phyloP scores from a whole-genome alignment of 1,140 invertebrate genomes.

The Drosophila albomicans region DNA sequence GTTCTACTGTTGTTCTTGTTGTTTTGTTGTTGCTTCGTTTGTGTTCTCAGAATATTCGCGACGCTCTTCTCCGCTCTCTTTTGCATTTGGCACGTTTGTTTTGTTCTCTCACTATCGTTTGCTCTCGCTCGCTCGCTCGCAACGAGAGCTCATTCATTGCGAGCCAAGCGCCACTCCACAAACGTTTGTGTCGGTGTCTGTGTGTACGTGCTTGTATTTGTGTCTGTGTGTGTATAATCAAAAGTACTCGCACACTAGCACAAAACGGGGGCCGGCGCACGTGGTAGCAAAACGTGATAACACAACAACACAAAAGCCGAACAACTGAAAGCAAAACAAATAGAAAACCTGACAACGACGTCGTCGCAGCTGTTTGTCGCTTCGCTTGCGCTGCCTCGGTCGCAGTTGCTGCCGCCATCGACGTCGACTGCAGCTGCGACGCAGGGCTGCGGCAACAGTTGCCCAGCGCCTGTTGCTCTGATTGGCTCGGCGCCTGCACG shows the following conservation, averaged over 20 bases:
- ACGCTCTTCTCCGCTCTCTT: conserved; percentile 33
- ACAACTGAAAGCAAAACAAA: conserved; percentile 81
- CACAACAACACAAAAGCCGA: conserved; percentile 58
- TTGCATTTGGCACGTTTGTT: conserved; percentile 49
- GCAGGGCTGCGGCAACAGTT: conserved; percentile 31
- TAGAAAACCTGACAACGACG: conserved; percentile 73
- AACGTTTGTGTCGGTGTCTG: conserved; percentile 16
- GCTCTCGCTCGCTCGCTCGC: conserved; percentile 2
- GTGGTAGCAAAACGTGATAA: conserved; percentile 84
- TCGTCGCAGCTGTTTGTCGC: conserved; percentile 44
- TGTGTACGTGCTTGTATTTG: conserved; percentile 10
- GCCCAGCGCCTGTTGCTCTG: conserved; percentile 61
- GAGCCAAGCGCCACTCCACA: conserved; percentile 49
- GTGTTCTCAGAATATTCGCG: conserved; percentile 24
- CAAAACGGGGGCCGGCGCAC: conserved; percentile 64
- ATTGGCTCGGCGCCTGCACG: conserved; percentile 47
- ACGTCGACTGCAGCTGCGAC: conserved; percentile 11
- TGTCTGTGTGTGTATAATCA: conserved; percentile 22
- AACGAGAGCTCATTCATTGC: conserved; percentile 61
- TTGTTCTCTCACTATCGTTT: conserved; percentile 35
- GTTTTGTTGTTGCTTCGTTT: background rate
- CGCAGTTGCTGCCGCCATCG: conserved; percentile 8
- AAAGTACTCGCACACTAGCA: conserved; percentile 27
- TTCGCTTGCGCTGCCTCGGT: conserved; percentile 4
- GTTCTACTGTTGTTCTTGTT: conserved; percentile 16